Percentiles rank a stretch among this genome's conserved stretches.
These are phyloP conservation scores for Thunnus thynnus DNA, from an alignment of 2,113 vertebrate species.

Conservation along the genomic window DNA sequence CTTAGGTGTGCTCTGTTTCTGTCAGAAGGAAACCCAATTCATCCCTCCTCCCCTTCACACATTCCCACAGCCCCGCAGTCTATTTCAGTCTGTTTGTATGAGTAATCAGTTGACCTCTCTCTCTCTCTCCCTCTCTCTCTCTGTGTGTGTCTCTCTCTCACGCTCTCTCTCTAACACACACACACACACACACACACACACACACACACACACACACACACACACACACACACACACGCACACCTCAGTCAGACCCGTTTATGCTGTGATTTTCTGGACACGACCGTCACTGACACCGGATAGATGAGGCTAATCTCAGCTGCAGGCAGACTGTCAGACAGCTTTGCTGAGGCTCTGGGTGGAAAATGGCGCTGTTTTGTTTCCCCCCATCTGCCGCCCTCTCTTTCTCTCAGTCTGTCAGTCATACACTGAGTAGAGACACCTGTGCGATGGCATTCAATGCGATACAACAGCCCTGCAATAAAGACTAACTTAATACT, in stretches of 20 bases:
- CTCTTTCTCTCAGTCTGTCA: slow-evolving; percentile 12
- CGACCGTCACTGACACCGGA: slow-evolving; percentile 97
- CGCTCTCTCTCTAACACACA: neutral
- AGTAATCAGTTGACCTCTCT: slow-evolving; percentile 94
- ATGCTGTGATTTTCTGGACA: slow-evolving; percentile 99
- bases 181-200: neutral
- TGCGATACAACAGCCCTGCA: neutral
- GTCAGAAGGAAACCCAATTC: slow-evolving; percentile 90
- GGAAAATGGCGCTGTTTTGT: slow-evolving; percentile 83
- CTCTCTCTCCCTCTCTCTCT: slow-evolving; percentile 19
- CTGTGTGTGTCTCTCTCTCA: neutral
- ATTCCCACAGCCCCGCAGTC: slow-evolving; percentile 80
- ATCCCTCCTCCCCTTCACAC: slow-evolving; percentile 80
- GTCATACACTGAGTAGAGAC: slow-evolving; percentile 2
- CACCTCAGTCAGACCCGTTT: slow-evolving; percentile 91
- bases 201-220: neutral
- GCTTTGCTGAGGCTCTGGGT: slow-evolving; percentile 93
- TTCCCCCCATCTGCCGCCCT: neutral
- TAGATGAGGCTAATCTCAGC: slow-evolving; percentile 98
- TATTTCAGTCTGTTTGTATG: slow-evolving; percentile 97
- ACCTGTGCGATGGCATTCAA: neutral
- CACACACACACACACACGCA: neutral
- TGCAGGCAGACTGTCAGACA: slow-evolving; percentile 91
- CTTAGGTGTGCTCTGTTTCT: slow-evolving; percentile 78
- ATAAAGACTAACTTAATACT: neutral